Evolutionary conservation across 2,113 vertebrate species (phyloP).

Genomic region (Campylorhamphus procurvoides): DNA sequence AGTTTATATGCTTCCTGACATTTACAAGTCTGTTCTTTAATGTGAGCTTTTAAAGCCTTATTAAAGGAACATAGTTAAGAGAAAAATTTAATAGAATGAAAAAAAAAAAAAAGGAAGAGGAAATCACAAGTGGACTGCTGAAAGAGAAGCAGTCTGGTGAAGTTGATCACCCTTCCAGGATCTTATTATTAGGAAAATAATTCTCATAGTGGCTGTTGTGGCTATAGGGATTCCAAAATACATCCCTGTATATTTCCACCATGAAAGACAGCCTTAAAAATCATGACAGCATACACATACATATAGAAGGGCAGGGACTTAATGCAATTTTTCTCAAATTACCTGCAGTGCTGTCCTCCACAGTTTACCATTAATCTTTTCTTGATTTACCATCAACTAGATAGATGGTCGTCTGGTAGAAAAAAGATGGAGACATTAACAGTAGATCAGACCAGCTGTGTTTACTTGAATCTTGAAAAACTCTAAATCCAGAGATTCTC

Average conservation of each 20-base stretch:
- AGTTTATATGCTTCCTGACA: neutral
- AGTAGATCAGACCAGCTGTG: neutral
- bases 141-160: neutral
- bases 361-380: neutral
- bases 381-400: neutral
- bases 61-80: neutral
- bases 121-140: neutral
- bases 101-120: neutral
- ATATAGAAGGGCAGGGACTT: neutral
- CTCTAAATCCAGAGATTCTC: neutral
- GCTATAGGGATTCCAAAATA: neutral
- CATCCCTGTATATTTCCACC: neutral
- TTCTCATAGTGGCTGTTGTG: neutral
- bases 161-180: neutral
- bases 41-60: neutral
- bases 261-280: neutral
- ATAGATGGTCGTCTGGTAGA: neutral
- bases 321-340: neutral
- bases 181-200: neutral
- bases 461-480: neutral
- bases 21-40: neutral
- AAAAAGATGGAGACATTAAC: accelerated
- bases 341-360: neutral
- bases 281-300: neutral
- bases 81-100: neutral